phyloP scores from a whole-genome alignment of 2,797 vertebrate genomes.

The Muraenolepis orangiensis region DNA sequence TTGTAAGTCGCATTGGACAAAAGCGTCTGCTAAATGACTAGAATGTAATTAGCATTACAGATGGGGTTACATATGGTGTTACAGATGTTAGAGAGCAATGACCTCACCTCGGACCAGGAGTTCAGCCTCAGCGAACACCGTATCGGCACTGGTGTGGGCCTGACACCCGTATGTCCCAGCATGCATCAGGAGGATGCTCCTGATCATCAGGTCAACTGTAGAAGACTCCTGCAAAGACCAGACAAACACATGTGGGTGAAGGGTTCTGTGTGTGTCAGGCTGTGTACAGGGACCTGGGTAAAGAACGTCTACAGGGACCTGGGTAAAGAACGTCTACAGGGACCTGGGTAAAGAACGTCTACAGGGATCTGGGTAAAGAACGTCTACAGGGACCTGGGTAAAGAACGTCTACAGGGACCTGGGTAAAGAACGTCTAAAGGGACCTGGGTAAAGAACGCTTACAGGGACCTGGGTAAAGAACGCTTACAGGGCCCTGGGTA shows the following conservation, averaged over 20 bases:
- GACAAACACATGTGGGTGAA: not conserved
- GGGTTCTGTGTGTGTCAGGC: not conserved
- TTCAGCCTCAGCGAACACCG: conserved; percentile 85
- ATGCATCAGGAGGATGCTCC: conserved; percentile 94
- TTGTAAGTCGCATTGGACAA: no score
- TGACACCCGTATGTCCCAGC: conserved; percentile 93
- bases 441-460: not conserved
- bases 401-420: no score
- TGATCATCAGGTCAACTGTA: conserved; percentile 97
- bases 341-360: no score
- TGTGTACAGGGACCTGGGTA: not conserved
- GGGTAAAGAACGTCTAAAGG: no score
- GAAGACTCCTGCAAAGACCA: conserved; percentile 84
- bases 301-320: not conserved
- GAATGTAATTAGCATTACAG: not conserved
- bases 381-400: not conserved
- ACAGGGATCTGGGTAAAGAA: not conserved
- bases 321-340: no score
- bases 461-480: no score
- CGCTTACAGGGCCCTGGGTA: no score
- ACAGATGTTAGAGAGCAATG: not conserved
- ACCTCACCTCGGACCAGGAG: conserved; percentile 92
- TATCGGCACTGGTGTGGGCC: conserved; percentile 91
- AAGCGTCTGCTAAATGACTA: no score
- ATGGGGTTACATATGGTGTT: not conserved